Conservation (phyloP, 2,888 invertebrate species). For the Chalcosyrphus nemorum region DNA sequence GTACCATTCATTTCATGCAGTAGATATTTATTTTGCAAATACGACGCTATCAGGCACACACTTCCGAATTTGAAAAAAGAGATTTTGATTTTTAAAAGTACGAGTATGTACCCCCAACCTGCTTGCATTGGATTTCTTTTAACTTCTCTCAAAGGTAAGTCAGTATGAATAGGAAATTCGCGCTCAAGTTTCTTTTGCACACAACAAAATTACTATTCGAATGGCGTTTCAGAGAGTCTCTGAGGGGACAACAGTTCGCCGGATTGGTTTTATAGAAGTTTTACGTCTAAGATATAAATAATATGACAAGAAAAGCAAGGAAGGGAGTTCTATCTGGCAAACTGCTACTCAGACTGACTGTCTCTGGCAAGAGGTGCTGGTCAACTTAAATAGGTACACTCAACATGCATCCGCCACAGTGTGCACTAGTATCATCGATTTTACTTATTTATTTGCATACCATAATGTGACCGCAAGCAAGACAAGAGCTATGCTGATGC, state of each 20-base stretch:
- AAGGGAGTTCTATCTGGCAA: not conserved
- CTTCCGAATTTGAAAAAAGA: conserved; percentile 47
- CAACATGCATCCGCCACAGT: conserved; percentile 1
- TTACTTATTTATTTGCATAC: conserved; percentile 36
- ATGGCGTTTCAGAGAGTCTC: not conserved
- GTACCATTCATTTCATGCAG: conserved; percentile 7
- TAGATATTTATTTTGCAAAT: conserved; percentile 47
- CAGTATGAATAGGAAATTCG: conserved; percentile 27
- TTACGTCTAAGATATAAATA: conserved; percentile 17
- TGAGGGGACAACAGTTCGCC: not conserved
- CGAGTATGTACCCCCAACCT: too few relatives aligned
- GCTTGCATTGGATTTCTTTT: conserved; percentile 31
- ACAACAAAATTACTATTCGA: conserved; percentile 44
- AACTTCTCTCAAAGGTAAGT: conserved; percentile 9
- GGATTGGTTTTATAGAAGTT: not conserved
- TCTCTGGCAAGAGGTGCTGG: not conserved
- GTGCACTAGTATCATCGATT: not conserved
- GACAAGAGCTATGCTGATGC: conserved; percentile 5
- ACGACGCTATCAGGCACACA: conserved; percentile 27
- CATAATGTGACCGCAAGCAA: conserved; percentile 23
- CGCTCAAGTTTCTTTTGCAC: conserved; percentile 56
- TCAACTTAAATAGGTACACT: not conserved
- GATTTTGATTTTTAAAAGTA: conserved; percentile 1
- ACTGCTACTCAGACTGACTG: not conserved
- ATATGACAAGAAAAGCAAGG: conserved; percentile 4